These are phyloP conservation scores for Apus apus DNA, from an alignment of 2,113 vertebrate genomes.

Conservation along the genomic window DNA sequence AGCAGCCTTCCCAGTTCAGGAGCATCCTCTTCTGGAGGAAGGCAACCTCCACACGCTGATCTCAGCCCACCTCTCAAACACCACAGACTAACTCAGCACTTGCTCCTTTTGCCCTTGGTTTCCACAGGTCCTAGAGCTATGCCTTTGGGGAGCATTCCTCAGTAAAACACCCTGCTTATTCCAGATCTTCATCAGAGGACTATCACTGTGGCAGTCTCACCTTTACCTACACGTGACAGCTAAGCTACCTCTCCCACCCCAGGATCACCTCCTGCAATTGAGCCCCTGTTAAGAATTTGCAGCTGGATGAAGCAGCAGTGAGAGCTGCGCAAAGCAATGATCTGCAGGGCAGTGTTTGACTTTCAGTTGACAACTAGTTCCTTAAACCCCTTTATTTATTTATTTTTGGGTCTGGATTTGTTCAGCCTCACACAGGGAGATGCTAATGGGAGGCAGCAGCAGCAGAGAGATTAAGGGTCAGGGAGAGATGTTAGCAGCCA, in stretches of 20 bases:
- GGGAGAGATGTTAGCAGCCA: not conserved
- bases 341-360: not conserved
- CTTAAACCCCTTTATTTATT: not conserved
- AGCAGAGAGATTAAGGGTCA: slow-evolving; percentile 10
- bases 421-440: slow-evolving; percentile 11
- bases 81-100: not conserved
- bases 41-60: not conserved
- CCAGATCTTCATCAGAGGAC: not conserved
- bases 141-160: not conserved
- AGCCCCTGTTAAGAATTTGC: not conserved
- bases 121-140: not conserved
- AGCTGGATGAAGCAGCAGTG: not conserved
- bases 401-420: slow-evolving; percentile 5
- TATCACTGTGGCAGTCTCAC: not conserved
- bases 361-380: not conserved
- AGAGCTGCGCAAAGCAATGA: slow-evolving; percentile 7
- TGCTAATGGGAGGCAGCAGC: slow-evolving; percentile 26
- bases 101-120: not conserved
- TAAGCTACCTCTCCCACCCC: not conserved
- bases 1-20: not conserved
- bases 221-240: not conserved
- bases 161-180: not conserved
- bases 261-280: not conserved
- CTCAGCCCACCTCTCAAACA: not conserved
- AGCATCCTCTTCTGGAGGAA: not conserved